Evolutionary conservation across 53 echinoderm and acorn worm genomes (phyloP), one percentile per base, ranked within the genome.

Genomic region (Astropecten irregularis): DNA sequence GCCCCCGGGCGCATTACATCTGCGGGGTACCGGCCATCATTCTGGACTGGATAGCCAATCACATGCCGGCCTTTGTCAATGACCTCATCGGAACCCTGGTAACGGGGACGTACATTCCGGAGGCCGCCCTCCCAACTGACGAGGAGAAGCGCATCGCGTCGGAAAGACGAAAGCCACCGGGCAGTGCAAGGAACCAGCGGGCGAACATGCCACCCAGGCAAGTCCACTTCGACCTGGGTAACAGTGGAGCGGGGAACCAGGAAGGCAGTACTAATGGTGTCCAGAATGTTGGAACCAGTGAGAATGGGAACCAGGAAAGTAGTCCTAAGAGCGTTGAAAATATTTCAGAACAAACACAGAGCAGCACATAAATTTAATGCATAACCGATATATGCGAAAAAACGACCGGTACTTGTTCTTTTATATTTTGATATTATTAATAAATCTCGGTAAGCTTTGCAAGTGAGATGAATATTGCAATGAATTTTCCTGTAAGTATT

Each of bases 1-100:
- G 88, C 28, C 91, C 95, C 13, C 86, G 79, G 40, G 61, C 89
- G 40, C 89, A 90, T 39, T 95, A 95, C 81, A 37, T 85, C 1
- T 88, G 90, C 61, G 91, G 90, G 28, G 50, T 59, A 33, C 68
- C 86, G 18, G 60, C 86, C n/a, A 47, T 67, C 23, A 26, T 85
- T 13, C 18, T 85, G 37, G 59, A 56, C 23, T 90, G 77, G 77
- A 69, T 85, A 40, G 85, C 71, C 59, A 85, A 79, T 47, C 90
- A 90, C 31, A 16, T 90, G 59, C 90, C 90, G 14, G 68, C 77
- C 13, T 77, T 85, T 26, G n/a, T 90, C 19, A 69, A 59, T 25
- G 90, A 90, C 54, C 40, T 64, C 62, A 73, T 88, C 11, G 62
- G 71, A 21, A 38, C 53, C 11, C 35, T 83, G 18, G 49, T 66